Conservation (phyloP, 2,797 vertebrate genomes). For the Pangasius macronema region DNA sequence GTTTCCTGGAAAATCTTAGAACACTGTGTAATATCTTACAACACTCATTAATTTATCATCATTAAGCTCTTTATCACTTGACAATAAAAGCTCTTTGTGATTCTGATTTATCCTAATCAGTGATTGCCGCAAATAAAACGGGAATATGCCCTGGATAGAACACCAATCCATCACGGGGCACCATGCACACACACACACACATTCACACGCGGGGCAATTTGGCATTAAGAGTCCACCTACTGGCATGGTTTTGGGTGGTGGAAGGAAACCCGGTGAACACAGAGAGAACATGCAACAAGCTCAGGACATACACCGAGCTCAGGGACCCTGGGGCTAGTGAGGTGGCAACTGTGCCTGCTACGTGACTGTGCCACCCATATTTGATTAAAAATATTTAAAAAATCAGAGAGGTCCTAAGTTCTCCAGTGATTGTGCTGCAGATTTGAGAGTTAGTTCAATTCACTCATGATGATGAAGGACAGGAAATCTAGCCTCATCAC, state of each 20-base stretch:
- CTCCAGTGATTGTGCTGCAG: neutral
- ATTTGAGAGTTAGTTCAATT: neutral
- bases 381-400: neutral
- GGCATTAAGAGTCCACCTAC: neutral
- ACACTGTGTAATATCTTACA: neutral
- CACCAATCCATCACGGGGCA: neutral
- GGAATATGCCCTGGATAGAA: neutral
- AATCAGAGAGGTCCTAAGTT: neutral
- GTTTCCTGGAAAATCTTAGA: neutral
- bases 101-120: neutral
- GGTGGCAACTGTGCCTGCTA: neutral
- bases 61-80: neutral
- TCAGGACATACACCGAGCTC: neutral
- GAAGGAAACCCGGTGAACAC: neutral
- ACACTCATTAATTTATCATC: neutral
- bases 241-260: neutral
- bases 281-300: neutral
- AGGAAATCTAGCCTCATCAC: neutral
- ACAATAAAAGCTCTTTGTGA: no score
- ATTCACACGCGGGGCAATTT: neutral
- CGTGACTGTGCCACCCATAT: no score
- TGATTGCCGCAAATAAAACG: neutral
- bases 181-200: neutral
- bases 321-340: neutral
- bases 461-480: neutral